Evolutionary conservation across 2,113 vertebrate genomes (phyloP).

Genomic region (Peromyscus leucopus): DNA sequence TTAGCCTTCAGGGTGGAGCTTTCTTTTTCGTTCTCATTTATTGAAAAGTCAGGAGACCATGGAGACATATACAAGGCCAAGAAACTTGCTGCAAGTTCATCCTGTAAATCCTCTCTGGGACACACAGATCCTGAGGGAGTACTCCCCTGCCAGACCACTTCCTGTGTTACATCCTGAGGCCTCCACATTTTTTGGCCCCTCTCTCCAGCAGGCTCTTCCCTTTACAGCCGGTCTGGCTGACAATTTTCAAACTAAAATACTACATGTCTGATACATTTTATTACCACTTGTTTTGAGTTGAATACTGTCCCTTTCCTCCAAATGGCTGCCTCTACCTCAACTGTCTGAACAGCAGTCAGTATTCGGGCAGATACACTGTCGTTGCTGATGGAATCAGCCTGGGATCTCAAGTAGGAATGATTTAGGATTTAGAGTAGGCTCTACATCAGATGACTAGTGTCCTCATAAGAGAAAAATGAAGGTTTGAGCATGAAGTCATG

Average conservation of each 20-base stretch:
- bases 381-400: neutral
- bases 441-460: neutral
- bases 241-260: conserved; percentile 16
- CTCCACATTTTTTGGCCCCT: conserved; percentile 21
- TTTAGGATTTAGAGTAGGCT: neutral
- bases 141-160: conserved; percentile 39
- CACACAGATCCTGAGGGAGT: neutral
- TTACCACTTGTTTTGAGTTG: neutral
- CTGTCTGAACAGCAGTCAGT: neutral
- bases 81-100: neutral
- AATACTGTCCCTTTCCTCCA: neutral
- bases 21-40: neutral
- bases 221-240: conserved; percentile 48
- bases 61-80: neutral
- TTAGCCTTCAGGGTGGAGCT: neutral
- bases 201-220: neutral
- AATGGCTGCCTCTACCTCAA: neutral
- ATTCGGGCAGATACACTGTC: neutral
- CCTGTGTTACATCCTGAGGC: conserved; percentile 51
- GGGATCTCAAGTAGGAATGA: neutral
- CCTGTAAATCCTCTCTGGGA: neutral
- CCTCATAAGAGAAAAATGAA: neutral
- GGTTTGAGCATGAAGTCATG: neutral
- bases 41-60: neutral
- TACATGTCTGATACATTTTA: neutral